Evolutionary conservation across 2,113 vertebrate species (phyloP).

Genomic region (Pelecanoides urinatrix): DNA sequence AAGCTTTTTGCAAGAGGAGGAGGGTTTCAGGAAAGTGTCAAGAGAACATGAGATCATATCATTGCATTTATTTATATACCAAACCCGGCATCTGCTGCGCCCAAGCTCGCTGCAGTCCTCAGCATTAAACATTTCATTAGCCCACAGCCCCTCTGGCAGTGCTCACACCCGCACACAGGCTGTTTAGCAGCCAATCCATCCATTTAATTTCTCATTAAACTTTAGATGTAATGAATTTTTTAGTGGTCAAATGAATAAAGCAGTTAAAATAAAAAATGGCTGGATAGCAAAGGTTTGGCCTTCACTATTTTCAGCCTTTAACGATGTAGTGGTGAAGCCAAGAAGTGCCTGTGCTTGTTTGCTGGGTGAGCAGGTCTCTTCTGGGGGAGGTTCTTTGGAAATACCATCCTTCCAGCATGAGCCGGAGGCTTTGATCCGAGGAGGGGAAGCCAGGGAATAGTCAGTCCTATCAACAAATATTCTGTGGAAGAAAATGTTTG

Average conservation of each 20-base stretch:
- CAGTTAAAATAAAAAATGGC: slow-evolving; percentile 41
- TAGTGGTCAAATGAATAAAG: slow-evolving; percentile 55
- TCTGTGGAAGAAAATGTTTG: not conserved
- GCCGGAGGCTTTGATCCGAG: slow-evolving; percentile 6
- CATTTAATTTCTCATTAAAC: slow-evolving; percentile 63
- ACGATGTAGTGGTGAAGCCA: not conserved
- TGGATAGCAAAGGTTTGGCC: slow-evolving; percentile 25
- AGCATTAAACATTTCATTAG: slow-evolving; percentile 62
- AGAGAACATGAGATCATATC: slow-evolving; percentile 59
- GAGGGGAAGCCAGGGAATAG: slow-evolving; percentile 27
- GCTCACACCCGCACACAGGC: slow-evolving; percentile 54
- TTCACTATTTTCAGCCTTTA: slow-evolving; percentile 34
- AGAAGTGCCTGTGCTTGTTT: slow-evolving; percentile 15
- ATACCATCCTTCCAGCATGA: slow-evolving; percentile 38
- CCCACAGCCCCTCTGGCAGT: slow-evolving; percentile 58
- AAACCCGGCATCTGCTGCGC: slow-evolving; percentile 39
- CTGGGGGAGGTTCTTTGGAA: slow-evolving; percentile 60
- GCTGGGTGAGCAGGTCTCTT: slow-evolving; percentile 48
- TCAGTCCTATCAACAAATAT: not conserved
- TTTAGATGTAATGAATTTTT: slow-evolving; percentile 60
- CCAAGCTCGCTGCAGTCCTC: slow-evolving; percentile 34
- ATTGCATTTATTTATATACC: slow-evolving; percentile 46
- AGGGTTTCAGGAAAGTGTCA: slow-evolving; percentile 50
- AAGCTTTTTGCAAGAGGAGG: slow-evolving; percentile 8
- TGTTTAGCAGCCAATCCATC: slow-evolving; percentile 56